Evolutionary conservation across 2,797 vertebrate genomes (phyloP).

Genomic region (Channallabes apus): DNA sequence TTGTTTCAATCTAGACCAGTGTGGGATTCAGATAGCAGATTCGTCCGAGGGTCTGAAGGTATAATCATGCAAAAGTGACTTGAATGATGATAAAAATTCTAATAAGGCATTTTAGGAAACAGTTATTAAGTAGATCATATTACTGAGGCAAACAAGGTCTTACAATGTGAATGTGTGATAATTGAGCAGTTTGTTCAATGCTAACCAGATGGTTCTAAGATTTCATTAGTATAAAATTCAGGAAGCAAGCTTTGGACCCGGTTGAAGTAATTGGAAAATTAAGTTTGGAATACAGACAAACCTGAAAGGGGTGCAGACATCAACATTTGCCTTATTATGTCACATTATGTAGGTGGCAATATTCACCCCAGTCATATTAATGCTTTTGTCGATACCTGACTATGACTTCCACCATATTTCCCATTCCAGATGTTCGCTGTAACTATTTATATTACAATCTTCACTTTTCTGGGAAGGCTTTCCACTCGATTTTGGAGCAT

Average conservation of each 20-base stretch:
- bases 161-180: background rate
- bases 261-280: background rate
- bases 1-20: background rate
- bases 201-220: background rate
- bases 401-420: too few species aligned
- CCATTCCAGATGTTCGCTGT: background rate
- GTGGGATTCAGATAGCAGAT: background rate
- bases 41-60: background rate
- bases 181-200: background rate
- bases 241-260: background rate
- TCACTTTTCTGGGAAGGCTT: background rate
- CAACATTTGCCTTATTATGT: background rate
- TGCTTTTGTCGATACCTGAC: too few species aligned
- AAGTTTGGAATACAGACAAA: background rate
- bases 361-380: too few species aligned
- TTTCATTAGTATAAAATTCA: background rate
- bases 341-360: background rate
- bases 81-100: background rate
- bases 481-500: too few species aligned
- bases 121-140: background rate
- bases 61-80: background rate
- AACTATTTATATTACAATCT: background rate
- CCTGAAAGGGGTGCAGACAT: background rate
- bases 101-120: background rate
- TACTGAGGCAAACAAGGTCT: background rate